Conservation (phyloP, 2,113 vertebrate genomes). For the Solea solea region DNA sequence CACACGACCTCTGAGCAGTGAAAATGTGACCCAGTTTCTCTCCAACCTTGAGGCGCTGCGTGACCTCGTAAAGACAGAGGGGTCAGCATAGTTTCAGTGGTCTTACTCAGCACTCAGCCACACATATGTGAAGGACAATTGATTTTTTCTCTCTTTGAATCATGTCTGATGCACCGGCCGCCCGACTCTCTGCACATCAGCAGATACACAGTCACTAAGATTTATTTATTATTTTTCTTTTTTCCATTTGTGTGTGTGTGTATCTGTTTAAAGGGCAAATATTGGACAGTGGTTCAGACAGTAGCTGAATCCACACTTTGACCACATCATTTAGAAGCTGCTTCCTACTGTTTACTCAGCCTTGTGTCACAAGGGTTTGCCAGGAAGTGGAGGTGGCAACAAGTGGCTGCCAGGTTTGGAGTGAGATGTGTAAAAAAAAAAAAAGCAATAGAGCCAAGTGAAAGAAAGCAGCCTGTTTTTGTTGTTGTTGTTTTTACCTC, state of each 20-base stretch:
- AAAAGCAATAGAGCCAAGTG: not conserved
- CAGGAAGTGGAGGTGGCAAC: constrained; percentile 44
- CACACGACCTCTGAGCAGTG: constrained; percentile 43
- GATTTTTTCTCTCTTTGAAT: not conserved
- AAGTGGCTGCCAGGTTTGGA: not conserved
- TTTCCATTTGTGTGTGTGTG: no score
- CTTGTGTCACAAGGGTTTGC: constrained; percentile 24
- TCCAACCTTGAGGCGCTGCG: constrained; percentile 53
- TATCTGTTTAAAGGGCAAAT: not conserved
- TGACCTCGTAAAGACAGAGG: constrained; percentile 46
- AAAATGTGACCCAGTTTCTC: constrained; percentile 63
- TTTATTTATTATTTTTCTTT: no score
- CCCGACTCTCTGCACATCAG: not conserved
- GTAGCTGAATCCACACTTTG: constrained; percentile 33
- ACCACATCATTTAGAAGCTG: constrained; percentile 17
- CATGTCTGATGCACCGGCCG: not conserved
- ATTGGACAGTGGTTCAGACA: not conserved
- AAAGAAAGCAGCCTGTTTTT: no score
- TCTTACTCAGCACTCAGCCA: constrained; percentile 23
- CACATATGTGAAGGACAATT: constrained; percentile 2
- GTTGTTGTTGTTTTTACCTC: no score
- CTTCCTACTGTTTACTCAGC: constrained; percentile 40
- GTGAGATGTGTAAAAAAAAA: not conserved
- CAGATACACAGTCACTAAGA: not conserved
- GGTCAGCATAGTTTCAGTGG: constrained; percentile 40